phyloP scores from a whole-genome alignment of 2,797 vertebrate genomes.

The Molossus molossus region DNA sequence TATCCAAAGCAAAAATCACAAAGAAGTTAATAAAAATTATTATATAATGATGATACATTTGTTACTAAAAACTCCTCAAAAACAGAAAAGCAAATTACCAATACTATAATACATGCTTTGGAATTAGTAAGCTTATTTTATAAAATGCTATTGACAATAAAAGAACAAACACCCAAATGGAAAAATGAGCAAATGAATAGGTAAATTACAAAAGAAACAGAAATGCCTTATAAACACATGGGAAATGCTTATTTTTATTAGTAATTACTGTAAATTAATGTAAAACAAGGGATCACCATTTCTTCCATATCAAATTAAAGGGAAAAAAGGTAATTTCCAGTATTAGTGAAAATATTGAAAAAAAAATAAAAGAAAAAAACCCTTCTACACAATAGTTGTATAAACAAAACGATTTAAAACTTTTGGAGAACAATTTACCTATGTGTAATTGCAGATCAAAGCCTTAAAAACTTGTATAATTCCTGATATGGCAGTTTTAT shows the following conservation, averaged over 20 bases:
- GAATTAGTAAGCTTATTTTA: constrained; percentile 43
- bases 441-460: neutral
- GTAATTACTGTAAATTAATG: constrained; percentile 36
- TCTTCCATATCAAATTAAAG: neutral
- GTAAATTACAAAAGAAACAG: constrained; percentile 45
- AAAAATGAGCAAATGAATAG: constrained; percentile 43
- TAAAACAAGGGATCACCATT: constrained; percentile 55
- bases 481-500: constrained; percentile 25
- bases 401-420: neutral
- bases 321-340: neutral
- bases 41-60: neutral
- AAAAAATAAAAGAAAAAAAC: neutral
- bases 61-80: constrained; percentile 50
- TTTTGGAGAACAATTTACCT: constrained; percentile 34
- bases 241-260: constrained; percentile 65
- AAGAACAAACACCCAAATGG: neutral
- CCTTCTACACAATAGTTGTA: neutral
- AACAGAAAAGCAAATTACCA: constrained; percentile 61
- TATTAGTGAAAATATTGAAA: neutral
- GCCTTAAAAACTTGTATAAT: constrained; percentile 37
- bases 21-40: constrained; percentile 16
- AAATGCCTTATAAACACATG: constrained; percentile 48
- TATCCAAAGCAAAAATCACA: constrained; percentile 61
- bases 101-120: neutral
- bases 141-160: constrained; percentile 32